These are phyloP conservation scores for Schrankia costaestrigalis DNA, from an alignment of 2,888 invertebrate species.

Conservation along the genomic window DNA sequence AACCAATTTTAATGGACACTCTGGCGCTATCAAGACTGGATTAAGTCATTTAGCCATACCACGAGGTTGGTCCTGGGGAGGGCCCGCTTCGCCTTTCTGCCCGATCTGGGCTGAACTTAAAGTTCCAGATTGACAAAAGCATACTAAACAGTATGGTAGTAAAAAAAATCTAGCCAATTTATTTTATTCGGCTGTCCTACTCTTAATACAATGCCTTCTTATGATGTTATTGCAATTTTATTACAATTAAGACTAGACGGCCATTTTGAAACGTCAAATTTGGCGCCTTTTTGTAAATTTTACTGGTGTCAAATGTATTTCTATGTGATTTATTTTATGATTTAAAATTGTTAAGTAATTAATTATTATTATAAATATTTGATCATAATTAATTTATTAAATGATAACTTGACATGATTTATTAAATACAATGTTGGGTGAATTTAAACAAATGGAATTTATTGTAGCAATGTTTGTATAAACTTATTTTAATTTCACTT, in stretches of 20 bases:
- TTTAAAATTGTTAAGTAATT: conserved; percentile 15
- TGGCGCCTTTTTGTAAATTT: conserved; percentile 38
- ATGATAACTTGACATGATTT: too few species aligned
- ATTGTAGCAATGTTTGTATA: too few species aligned
- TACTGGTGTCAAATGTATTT: conserved; percentile 29
- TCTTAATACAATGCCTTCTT: conserved; percentile 45
- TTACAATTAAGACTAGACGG: conserved; percentile 35
- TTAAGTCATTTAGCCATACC: conserved; percentile 89
- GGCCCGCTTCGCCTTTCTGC: conserved; percentile 86
- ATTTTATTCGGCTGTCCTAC: conserved; percentile 33
- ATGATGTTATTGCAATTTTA: conserved; percentile 38
- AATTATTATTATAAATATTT: background rate
- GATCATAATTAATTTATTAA: too few species aligned
- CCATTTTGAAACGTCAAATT: conserved; percentile 39
- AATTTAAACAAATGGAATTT: too few species aligned
- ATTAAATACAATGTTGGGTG: too few species aligned
- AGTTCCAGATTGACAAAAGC: conserved; percentile 66
- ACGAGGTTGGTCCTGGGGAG: conserved; percentile 92
- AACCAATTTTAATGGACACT: conserved; percentile 72
- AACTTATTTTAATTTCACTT: too few species aligned
- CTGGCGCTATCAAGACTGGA: conserved; percentile 85
- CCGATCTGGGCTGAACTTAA: conserved; percentile 88
- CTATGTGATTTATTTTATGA: conserved; percentile 9
- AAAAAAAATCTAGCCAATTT: conserved; percentile 34
- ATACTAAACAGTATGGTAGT: conserved; percentile 17